Percentiles rank a stretch among this genome's conserved stretches.
These are phyloP conservation scores for Cynoglossus semilaevis DNA, from an alignment of 2,113 vertebrate species.

Conservation along the genomic window DNA sequence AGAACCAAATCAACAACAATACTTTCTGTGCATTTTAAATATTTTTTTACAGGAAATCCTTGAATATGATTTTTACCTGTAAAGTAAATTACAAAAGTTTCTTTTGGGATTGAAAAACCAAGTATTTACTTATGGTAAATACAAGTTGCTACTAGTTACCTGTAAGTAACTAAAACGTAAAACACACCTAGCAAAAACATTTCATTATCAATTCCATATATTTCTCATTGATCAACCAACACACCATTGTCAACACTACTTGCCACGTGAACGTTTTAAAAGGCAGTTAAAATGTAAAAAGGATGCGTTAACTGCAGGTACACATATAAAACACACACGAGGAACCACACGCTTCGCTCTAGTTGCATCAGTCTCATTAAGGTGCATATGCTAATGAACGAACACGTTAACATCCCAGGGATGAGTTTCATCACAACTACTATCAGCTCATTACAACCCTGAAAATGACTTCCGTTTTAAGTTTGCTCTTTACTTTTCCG, in stretches of 20 bases:
- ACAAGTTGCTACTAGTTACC: too few species aligned
- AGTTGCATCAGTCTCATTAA: conserved; percentile 53
- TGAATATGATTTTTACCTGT: too few species aligned
- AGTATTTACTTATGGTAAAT: too few species aligned
- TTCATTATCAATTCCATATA: too few species aligned
- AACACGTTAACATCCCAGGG: conserved; percentile 33
- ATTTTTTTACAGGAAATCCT: too few species aligned
- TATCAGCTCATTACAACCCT: conserved; percentile 38
- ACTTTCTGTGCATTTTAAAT: too few species aligned
- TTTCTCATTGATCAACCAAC: not conserved
- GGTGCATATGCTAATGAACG: conserved; percentile 44
- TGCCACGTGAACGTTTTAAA: not conserved
- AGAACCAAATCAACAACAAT: too few species aligned
- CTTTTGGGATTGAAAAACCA: too few species aligned
- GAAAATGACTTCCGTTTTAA: conserved; percentile 42
- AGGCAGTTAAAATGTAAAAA: conserved; percentile 22
- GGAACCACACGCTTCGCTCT: conserved; percentile 12
- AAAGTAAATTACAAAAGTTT: too few species aligned
- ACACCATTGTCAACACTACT: not conserved
- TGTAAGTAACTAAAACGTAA: too few species aligned
- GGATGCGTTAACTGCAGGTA: not conserved
- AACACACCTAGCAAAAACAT: too few species aligned
- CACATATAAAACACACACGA: conserved; percentile 9
- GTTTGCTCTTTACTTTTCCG: conserved; percentile 41
- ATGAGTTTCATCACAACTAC: conserved; percentile 47